phyloP scores from a whole-genome alignment of 1,140 invertebrate genomes.

The Trypoxylus dichotomus region DNA sequence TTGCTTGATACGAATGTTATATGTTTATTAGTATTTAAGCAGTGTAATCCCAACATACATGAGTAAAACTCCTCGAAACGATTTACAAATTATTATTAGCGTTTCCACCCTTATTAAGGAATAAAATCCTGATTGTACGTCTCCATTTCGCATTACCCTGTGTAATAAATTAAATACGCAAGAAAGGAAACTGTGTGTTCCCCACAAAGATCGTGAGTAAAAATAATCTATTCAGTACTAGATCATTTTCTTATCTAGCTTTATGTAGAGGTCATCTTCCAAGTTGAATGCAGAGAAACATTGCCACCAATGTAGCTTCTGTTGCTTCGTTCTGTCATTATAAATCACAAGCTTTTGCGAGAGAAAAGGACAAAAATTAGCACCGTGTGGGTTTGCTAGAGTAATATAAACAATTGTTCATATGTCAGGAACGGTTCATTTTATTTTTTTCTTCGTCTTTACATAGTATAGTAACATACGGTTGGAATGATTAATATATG shows the following conservation, averaged over 20 bases:
- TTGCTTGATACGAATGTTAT: constrained; percentile 20
- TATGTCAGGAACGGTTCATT: constrained; percentile 1
- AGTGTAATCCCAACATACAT: background rate
- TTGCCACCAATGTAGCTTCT: background rate
- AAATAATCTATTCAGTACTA: constrained; percentile 9
- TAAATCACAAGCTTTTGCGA: constrained; percentile 8
- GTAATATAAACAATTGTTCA: constrained; percentile 11
- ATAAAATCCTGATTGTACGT: too few species aligned
- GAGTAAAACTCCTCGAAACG: too few species aligned
- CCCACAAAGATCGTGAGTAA: background rate
- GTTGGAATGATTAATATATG: background rate
- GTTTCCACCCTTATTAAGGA: too few species aligned
- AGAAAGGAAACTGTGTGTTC: too few species aligned
- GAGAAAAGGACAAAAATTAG: background rate
- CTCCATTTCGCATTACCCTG: too few species aligned
- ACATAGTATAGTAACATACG: background rate
- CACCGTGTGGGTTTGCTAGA: background rate
- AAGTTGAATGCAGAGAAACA: background rate
- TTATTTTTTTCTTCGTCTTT: background rate
- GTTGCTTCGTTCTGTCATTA: background rate
- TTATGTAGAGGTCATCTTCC: constrained; percentile 6
- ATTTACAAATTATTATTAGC: too few species aligned
- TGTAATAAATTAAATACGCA: too few species aligned
- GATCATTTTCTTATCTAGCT: constrained; percentile 12
- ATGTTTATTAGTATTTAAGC: constrained; percentile 21